Evolutionary conservation across 2,797 vertebrate species (phyloP).

Genomic region (Vultur gryphus): DNA sequence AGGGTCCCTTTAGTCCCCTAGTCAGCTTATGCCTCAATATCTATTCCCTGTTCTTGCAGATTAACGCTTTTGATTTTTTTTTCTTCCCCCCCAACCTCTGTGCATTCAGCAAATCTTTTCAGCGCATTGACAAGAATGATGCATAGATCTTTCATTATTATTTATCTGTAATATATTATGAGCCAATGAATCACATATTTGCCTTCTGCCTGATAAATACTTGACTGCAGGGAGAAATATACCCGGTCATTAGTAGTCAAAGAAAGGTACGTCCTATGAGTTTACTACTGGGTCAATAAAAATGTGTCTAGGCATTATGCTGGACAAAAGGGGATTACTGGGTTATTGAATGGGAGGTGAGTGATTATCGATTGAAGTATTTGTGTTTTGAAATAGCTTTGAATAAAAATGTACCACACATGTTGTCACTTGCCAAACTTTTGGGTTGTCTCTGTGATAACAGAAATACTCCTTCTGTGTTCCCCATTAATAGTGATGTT

Average conservation of each 20-base stretch:
- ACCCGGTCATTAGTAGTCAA: constrained; percentile 12
- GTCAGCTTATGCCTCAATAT: background rate
- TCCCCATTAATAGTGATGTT: background rate
- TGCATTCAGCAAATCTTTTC: background rate
- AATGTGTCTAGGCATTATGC: constrained; percentile 39
- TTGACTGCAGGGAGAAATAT: constrained; percentile 22
- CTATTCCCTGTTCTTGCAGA: background rate
- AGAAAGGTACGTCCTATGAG: constrained; percentile 1
- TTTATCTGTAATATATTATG: constrained; percentile 43
- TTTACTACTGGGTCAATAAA: constrained; percentile 48
- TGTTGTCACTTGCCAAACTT: background rate
- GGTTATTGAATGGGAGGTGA: constrained; percentile 37
- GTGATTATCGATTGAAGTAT: constrained; percentile 32
- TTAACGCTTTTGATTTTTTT: background rate
- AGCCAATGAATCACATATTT: constrained; percentile 53
- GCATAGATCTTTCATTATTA: constrained; percentile 47
- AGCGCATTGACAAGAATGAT: constrained; percentile 11
- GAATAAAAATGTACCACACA: background rate
- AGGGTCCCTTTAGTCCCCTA: background rate
- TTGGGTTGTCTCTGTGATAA: background rate
- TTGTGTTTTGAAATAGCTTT: constrained; percentile 26
- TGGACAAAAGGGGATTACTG: constrained; percentile 49
- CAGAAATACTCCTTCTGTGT: background rate
- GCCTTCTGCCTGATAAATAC: constrained; percentile 41
- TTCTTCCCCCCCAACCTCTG: fast-evolving